Evolutionary conservation across 2,888 invertebrate genomes (phyloP).

Genomic region (Drosophila subsilvestris): DNA sequence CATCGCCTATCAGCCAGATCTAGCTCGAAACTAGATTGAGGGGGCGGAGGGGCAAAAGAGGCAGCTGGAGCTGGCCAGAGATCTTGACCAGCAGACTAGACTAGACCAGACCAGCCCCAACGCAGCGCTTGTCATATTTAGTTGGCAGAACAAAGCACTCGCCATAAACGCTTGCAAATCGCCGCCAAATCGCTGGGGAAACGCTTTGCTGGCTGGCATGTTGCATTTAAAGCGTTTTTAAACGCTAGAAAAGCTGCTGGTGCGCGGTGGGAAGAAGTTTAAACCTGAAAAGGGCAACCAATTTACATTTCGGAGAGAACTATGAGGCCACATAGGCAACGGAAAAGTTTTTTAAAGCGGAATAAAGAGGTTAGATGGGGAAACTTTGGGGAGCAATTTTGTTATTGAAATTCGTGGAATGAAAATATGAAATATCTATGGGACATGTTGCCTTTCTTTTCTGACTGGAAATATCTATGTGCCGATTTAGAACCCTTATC

Average conservation of each 20-base stretch:
- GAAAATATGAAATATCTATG: background rate
- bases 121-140: constrained; percentile 66
- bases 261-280: background rate
- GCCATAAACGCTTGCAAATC: constrained; percentile 66
- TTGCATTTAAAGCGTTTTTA: constrained; percentile 42
- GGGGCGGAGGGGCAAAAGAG: constrained; percentile 1
- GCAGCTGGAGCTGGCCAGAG: background rate
- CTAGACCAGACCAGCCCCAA: constrained; percentile 11
- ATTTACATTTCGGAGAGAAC: constrained; percentile 21
- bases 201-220: constrained; percentile 36
- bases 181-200: constrained; percentile 49
- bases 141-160: constrained; percentile 70
- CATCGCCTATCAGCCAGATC: constrained; percentile 61
- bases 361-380: background rate
- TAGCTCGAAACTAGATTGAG: constrained; percentile 45
- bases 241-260: constrained; percentile 26
- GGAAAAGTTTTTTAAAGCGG: background rate
- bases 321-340: background rate
- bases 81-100: constrained; percentile 12
- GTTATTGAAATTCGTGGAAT: background rate
- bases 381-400: background rate
- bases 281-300: constrained; percentile 1
- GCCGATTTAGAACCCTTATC: background rate
- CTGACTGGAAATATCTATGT: no score
- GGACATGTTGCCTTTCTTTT: background rate